Evolutionary conservation across 2,888 invertebrate species (phyloP).

Genomic region (Alsophila aescularia): DNA sequence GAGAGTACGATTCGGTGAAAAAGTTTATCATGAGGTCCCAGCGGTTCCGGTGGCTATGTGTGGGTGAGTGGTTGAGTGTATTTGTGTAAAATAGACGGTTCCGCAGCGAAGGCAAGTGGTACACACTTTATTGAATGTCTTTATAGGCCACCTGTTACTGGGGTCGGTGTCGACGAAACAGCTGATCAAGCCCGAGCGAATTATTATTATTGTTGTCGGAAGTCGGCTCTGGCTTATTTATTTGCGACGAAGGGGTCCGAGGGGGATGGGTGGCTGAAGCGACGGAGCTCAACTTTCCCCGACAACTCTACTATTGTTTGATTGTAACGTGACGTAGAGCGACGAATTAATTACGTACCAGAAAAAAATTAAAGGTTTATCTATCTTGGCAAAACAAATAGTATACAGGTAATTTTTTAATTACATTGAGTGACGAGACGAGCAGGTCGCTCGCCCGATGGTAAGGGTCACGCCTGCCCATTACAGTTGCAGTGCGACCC

Average conservation of each 20-base stretch:
- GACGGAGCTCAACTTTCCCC: slow-evolving; percentile 64
- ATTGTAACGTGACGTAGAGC: slow-evolving; percentile 47
- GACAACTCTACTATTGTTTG: slow-evolving; percentile 60
- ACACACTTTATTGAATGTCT: slow-evolving; percentile 84
- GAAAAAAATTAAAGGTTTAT: slow-evolving; percentile 5
- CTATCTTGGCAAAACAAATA: too few relatives aligned
- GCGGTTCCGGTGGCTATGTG: slow-evolving; percentile 39
- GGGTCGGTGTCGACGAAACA: slow-evolving; percentile 81
- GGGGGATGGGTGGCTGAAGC: slow-evolving; percentile 52
- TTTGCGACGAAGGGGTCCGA: slow-evolving; percentile 70
- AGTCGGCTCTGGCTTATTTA: slow-evolving; percentile 78
- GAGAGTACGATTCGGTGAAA: slow-evolving; percentile 19
- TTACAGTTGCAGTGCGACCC: too few relatives aligned
- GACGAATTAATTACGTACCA: slow-evolving; percentile 40
- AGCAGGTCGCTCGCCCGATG: too few relatives aligned
- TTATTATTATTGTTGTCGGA: slow-evolving; percentile 81
- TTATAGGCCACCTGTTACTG: slow-evolving; percentile 85
- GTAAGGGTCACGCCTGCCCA: too few relatives aligned
- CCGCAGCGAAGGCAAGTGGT: slow-evolving; percentile 79
- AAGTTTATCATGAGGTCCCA: slow-evolving; percentile 30
- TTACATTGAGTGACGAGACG: too few relatives aligned
- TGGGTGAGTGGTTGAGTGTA: slow-evolving; percentile 54
- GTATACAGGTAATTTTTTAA: too few relatives aligned
- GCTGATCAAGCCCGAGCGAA: slow-evolving; percentile 81
- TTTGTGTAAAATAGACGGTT: slow-evolving; percentile 76